Evolutionary conservation across 2,113 vertebrate species (phyloP).

Genomic region (Azemiops feae): DNA sequence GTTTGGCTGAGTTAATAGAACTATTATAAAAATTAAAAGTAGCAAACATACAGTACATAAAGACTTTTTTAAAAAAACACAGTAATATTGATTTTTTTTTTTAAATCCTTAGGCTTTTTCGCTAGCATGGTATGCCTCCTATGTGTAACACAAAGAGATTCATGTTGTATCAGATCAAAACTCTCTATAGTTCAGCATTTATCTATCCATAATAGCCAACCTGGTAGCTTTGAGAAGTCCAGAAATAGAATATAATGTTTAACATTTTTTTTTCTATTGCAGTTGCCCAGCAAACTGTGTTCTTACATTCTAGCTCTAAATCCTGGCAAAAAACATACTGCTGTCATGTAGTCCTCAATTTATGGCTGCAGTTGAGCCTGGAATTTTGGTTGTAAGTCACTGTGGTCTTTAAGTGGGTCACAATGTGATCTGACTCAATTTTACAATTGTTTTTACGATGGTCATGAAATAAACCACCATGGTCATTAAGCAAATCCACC

Average conservation of each 20-base stretch:
- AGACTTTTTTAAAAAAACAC: not conserved
- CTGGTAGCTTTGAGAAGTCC: not conserved
- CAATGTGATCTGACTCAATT: not conserved
- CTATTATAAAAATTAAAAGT: not conserved
- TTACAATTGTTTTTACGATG: not conserved
- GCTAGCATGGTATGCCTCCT: not conserved
- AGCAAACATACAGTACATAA: not conserved
- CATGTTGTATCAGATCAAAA: not conserved
- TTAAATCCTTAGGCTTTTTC: not conserved
- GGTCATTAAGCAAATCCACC: too few species aligned
- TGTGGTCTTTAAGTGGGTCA: not conserved
- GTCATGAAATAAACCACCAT: not conserved
- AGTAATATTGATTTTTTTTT: too few species aligned
- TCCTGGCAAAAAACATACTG: not conserved
- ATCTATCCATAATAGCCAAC: not conserved
- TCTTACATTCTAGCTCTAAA: not conserved
- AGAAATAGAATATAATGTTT: not conserved
- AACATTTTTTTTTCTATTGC: not conserved
- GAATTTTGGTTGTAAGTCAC: not conserved
- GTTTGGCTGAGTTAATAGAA: not conserved
- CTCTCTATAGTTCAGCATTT: not conserved
- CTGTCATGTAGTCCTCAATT: not conserved
- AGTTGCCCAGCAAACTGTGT: not conserved
- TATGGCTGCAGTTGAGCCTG: not conserved
- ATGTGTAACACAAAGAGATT: not conserved